Percentiles rank a stretch among this genome's conserved stretches.
Evolutionary conservation across 1,140 invertebrate species (phyloP).

Genomic region (Pseudobourletiella spinata): DNA sequence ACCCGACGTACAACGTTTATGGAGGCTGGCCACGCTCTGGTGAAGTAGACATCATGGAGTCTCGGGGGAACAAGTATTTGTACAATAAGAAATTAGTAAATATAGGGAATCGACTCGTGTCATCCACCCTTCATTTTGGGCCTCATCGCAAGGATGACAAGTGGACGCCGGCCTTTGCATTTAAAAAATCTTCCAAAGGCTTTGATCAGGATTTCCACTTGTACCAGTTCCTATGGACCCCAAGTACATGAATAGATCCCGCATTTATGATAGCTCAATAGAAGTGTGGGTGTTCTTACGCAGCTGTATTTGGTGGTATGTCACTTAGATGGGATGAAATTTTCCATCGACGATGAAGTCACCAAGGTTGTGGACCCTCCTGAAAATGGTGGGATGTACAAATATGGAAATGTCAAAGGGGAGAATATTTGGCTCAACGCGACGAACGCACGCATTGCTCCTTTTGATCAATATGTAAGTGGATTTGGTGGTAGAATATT

Average conservation of each 20-base stretch:
- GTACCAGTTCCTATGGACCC: slow-evolving; percentile 40
- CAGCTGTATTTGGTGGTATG: background rate
- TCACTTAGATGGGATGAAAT: slow-evolving; percentile 18
- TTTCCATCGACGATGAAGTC: slow-evolving; percentile 46
- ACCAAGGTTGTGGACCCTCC: slow-evolving; percentile 38
- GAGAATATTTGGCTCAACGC: slow-evolving; percentile 41
- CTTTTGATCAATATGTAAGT: slow-evolving; percentile 61
- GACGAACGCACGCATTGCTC: slow-evolving; percentile 48
- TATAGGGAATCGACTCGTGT: slow-evolving; percentile 39
- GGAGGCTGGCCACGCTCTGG: slow-evolving; percentile 39
- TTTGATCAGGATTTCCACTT: slow-evolving; percentile 44
- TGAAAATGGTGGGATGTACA: slow-evolving; percentile 30
- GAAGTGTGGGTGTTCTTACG: background rate
- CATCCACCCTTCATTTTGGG: slow-evolving; percentile 54
- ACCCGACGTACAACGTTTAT: slow-evolving; percentile 35
- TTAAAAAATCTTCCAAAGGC: slow-evolving; percentile 41
- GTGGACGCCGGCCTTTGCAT: slow-evolving; percentile 46
- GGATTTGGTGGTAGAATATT: background rate
- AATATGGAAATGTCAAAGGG: slow-evolving; percentile 32
- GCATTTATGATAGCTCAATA: background rate
- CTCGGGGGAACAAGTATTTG: slow-evolving; percentile 35
- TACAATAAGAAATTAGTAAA: background rate
- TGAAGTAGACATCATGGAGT: slow-evolving; percentile 40
- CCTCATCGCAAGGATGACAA: slow-evolving; percentile 47
- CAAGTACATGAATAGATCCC: slow-evolving; percentile 32